Percentiles rank a stretch among this genome's conserved stretches.
Evolutionary conservation across 2,888 invertebrate genomes (phyloP).

Genomic region (Desoria tigrina): DNA sequence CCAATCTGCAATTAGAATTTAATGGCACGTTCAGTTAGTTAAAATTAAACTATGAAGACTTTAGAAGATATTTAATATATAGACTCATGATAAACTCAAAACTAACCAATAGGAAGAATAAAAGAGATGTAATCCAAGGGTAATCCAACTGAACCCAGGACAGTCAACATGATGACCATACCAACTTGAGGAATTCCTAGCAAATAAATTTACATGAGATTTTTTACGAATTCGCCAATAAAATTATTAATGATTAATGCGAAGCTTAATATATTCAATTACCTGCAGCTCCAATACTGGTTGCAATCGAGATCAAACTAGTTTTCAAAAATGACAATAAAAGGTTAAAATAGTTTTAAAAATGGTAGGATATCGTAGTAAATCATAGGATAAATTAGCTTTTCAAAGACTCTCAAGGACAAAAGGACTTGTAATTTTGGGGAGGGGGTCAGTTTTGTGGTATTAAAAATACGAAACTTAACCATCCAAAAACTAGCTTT

Average conservation of each 20-base stretch:
- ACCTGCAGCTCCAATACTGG: constrained; percentile 16
- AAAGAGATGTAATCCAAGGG: constrained; percentile 1
- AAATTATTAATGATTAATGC: background rate
- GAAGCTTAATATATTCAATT: background rate
- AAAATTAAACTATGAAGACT: background rate
- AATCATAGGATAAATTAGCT: too few relatives aligned
- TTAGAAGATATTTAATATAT: background rate
- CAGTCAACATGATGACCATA: constrained; percentile 14
- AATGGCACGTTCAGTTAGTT: background rate
- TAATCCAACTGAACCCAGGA: constrained; percentile 8
- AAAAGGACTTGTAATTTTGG: too few relatives aligned
- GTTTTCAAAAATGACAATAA: too few relatives aligned
- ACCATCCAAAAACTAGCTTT: too few relatives aligned
- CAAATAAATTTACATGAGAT: background rate
- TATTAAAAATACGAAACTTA: too few relatives aligned
- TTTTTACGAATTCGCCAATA: background rate
- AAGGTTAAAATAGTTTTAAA: too few relatives aligned
- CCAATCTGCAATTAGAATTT: constrained; percentile 11
- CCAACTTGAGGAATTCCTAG: constrained; percentile 17
- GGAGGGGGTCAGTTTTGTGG: too few relatives aligned
- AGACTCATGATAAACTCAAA: background rate
- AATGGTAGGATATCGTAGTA: too few relatives aligned
- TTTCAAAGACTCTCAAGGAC: too few relatives aligned
- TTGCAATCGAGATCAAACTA: constrained; percentile 13
- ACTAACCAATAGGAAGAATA: constrained; percentile 11